A percentile compares a stretch with the other conserved stretches of the same genome.
Evolutionary conservation across 2,888 invertebrate species (phyloP).

Genomic region (Cheilosia scutellata): DNA sequence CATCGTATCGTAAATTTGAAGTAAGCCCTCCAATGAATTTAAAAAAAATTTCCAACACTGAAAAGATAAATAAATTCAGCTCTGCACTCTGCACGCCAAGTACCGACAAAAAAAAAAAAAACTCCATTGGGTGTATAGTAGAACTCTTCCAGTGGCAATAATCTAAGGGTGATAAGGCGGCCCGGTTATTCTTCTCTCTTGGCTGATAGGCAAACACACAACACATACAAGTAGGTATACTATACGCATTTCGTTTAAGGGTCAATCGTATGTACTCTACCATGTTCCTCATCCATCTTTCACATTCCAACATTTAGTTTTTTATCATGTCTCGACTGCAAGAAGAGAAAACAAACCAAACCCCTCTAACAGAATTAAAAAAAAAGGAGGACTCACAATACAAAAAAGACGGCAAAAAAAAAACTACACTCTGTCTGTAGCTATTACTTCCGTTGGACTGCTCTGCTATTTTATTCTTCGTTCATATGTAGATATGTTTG

Average conservation of each 20-base stretch:
- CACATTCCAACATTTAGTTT: conserved; percentile 49
- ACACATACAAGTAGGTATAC: neutral
- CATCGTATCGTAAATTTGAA: conserved; percentile 48
- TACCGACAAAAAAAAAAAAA: conserved; percentile 6
- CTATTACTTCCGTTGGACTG: conserved; percentile 70
- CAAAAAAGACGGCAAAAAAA: conserved; percentile 36
- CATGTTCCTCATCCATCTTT: conserved; percentile 32
- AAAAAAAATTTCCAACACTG: conserved; percentile 24
- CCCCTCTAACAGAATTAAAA: neutral
- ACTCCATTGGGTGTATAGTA: neutral
- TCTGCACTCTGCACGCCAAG: neutral
- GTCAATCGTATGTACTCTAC: conserved; percentile 42
- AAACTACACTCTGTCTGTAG: conserved; percentile 3
- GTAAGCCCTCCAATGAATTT: conserved; percentile 45
- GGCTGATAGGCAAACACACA: conserved; percentile 46
- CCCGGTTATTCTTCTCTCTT: conserved; percentile 57
- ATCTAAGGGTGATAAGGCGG: conserved; percentile 70
- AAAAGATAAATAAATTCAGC: conserved; percentile 6
- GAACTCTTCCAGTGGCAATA: conserved; percentile 43
- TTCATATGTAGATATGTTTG: neutral
- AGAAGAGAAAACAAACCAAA: conserved; percentile 13
- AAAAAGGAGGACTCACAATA: conserved; percentile 24
- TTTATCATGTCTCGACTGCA: conserved; percentile 47
- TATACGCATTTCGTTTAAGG: conserved; percentile 44
- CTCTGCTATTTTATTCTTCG: conserved; percentile 19